Evolutionary conservation across 2,888 invertebrate genomes (phyloP).

Genomic region (Lithosia quadra): DNA sequence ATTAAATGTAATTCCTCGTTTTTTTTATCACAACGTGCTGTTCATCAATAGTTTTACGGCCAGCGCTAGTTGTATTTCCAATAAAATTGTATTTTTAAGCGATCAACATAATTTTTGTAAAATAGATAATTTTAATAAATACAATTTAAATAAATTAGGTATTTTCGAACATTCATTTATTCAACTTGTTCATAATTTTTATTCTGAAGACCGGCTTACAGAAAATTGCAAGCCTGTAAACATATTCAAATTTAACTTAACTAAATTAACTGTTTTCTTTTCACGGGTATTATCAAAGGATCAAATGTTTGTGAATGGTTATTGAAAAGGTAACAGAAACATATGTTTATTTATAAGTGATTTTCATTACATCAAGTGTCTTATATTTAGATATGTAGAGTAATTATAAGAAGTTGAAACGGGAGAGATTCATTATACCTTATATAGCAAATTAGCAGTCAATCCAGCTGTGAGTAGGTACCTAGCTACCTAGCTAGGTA

Average conservation of each 20-base stretch:
- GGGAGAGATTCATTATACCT: conserved; percentile 37
- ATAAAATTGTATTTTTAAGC: too few species aligned
- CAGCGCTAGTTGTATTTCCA: background rate
- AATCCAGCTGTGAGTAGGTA: background rate
- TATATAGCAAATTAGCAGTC: conserved; percentile 7
- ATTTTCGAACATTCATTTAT: background rate
- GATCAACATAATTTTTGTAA: too few species aligned
- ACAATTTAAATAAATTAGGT: too few species aligned
- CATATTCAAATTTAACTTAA: too few species aligned
- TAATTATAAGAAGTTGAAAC: conserved; percentile 55
- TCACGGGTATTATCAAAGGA: background rate
- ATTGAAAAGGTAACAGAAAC: conserved; percentile 19
- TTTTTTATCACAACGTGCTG: background rate
- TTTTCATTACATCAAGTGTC: conserved; percentile 51
- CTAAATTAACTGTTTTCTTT: too few species aligned
- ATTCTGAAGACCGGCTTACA: background rate
- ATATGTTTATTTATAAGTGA: conserved; percentile 35
- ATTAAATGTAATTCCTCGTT: background rate
- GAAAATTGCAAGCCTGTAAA: background rate
- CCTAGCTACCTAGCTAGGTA: background rate
- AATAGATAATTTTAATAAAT: too few species aligned
- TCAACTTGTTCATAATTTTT: background rate
- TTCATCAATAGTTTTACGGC: background rate
- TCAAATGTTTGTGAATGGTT: background rate
- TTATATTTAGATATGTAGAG: conserved; percentile 73